Conservation (phyloP, 92 coral and sea anemone species). For the Montipora capitata region DNA sequence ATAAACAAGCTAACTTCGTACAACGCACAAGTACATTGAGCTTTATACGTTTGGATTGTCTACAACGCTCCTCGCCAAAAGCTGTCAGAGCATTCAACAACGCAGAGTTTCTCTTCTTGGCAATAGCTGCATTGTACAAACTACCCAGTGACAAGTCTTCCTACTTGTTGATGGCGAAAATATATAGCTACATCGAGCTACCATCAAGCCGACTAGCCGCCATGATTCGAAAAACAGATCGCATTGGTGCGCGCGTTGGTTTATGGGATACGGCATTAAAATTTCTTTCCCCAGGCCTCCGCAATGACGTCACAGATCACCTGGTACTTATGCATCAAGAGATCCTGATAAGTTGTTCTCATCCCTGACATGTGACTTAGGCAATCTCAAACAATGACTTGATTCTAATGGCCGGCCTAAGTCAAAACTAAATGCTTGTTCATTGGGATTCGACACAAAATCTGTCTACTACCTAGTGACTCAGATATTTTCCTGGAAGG, state of each 20-base stretch:
- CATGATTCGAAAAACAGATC: constrained; percentile 24
- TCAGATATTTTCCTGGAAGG: no score
- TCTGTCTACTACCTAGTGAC: no score
- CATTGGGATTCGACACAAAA: no score
- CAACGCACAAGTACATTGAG: constrained; percentile 17
- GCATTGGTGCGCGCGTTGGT: constrained; percentile 8
- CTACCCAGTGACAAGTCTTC: not conserved
- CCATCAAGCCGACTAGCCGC: constrained; percentile 27
- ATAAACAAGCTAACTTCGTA: constrained; percentile 14
- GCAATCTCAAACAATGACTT: no score
- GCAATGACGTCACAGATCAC: constrained; percentile 35
- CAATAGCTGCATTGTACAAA: no score
- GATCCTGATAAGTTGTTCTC: no score
- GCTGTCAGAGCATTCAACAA: constrained; percentile 17
- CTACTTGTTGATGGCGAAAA: constrained; percentile 30
- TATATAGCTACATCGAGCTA: constrained; percentile 28
- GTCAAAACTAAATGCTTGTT: no score
- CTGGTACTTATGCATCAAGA: constrained; percentile 2
- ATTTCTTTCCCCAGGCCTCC: constrained; percentile 4
- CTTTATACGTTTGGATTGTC: constrained; percentile 24
- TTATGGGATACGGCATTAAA: constrained; percentile 22
- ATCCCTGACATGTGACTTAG: no score
- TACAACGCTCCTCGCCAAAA: not conserved
- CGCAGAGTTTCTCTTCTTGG: constrained; percentile 20
- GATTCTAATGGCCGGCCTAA: no score